phyloP scores from a whole-genome alignment of 1,140 invertebrate species.

The Panagrolaimus sp. region DNA sequence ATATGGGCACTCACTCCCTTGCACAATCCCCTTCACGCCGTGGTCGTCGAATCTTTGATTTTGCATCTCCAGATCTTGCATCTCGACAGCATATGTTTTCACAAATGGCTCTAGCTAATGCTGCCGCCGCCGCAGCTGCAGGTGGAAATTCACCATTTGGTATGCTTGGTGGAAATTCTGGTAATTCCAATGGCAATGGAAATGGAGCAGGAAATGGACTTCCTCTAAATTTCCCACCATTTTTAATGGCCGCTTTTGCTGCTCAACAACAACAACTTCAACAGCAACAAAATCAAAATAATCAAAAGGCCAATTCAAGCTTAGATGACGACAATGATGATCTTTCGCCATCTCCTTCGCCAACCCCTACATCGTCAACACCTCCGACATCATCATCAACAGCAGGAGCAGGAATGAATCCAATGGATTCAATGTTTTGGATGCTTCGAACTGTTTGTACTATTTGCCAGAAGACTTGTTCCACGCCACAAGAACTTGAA shows the following conservation, averaged over 20 bases:
- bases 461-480: conserved; percentile 38
- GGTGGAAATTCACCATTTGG: background rate
- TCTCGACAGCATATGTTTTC: conserved; percentile 6
- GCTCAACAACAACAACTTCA: conserved; percentile 9
- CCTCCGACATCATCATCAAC: too few relatives aligned
- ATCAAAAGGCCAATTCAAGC: background rate
- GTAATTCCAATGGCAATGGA: conserved; percentile 3
- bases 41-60: conserved; percentile 53
- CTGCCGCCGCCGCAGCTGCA: conserved; percentile 12
- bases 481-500: conserved; percentile 28
- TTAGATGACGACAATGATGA: background rate
- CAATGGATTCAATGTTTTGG: conserved; percentile 36
- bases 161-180: background rate
- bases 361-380: background rate
- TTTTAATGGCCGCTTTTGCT: conserved; percentile 7
- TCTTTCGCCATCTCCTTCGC: background rate
- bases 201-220: conserved; percentile 11
- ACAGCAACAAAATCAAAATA: background rate
- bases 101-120: conserved; percentile 6
- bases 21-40: conserved; percentile 48
- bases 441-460: conserved; percentile 34
- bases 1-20: conserved; percentile 49
- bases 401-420: background rate
- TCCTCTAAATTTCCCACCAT: background rate
- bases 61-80: conserved; percentile 15